Conservation (phyloP, 2,113 vertebrate species). For the Sphyrna mokarran region DNA sequence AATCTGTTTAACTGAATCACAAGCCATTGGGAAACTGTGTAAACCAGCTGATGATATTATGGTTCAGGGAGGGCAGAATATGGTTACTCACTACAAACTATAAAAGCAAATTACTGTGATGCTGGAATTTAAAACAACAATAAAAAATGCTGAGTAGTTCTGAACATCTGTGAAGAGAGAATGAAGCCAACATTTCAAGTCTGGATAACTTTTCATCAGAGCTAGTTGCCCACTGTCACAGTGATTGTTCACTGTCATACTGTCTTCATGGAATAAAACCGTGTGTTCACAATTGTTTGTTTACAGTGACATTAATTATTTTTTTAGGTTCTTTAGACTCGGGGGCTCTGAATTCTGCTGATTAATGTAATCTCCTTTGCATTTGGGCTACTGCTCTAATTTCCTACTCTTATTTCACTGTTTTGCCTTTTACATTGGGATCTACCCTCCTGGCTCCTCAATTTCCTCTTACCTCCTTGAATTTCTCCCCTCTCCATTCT, state of each 20-base stretch:
- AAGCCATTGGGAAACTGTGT: not conserved
- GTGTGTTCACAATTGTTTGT: not conserved
- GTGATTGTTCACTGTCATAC: not conserved
- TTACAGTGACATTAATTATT: not conserved
- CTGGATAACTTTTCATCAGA: no score
- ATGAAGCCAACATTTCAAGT: no score
- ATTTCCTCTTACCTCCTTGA: not conserved
- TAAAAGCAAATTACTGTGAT: no score
- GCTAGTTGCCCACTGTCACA: no score
- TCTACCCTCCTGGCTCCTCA: not conserved
- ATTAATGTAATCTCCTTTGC: not conserved
- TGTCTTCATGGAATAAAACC: not conserved
- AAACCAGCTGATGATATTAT: not conserved
- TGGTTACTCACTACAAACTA: not conserved
- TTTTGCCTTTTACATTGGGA: not conserved
- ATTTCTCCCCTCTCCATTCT: not conserved
- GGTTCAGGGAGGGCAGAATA: not conserved
- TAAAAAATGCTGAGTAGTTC: no score
- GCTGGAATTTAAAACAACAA: no score
- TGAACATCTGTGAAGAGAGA: no score
- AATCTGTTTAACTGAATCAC: not conserved
- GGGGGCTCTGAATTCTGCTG: no score
- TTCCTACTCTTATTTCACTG: not conserved
- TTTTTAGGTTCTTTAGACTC: not conserved
- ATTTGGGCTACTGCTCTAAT: not conserved